Conservation (phyloP, 2,113 vertebrate genomes). For the Oryctolagus cuniculus region DNA sequence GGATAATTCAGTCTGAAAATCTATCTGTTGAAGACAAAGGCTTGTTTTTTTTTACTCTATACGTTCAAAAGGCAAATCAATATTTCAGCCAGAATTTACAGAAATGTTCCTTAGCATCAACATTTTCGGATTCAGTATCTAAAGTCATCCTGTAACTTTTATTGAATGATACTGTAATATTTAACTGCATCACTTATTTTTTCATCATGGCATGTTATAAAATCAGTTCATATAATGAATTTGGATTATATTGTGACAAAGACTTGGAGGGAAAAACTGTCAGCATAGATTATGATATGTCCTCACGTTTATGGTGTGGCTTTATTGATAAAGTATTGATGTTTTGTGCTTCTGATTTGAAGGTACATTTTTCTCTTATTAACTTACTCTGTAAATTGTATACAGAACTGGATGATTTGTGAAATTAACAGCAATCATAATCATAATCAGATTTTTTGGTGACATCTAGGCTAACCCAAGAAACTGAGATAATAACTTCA, state of each 20-base stretch:
- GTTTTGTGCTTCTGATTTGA: not conserved
- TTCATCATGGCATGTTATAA: not conserved
- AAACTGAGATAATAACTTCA: not conserved
- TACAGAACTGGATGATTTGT: constrained; percentile 21
- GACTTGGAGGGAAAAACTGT: not conserved
- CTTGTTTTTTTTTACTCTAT: not conserved
- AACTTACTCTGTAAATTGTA: not conserved
- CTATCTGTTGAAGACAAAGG: constrained; percentile 39
- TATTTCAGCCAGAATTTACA: constrained; percentile 43
- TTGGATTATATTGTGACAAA: not conserved
- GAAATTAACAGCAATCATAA: constrained; percentile 9
- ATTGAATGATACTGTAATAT: not conserved
- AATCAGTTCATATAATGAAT: constrained; percentile 36
- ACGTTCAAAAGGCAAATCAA: constrained; percentile 27
- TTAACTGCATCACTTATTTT: not conserved
- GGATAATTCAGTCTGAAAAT: constrained; percentile 48
- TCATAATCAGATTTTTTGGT: constrained; percentile 30
- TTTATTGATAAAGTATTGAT: constrained; percentile 39
- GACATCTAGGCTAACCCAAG: constrained; percentile 1
- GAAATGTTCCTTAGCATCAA: constrained; percentile 10
- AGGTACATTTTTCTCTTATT: not conserved
- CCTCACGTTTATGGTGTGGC: not conserved
- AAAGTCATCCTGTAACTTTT: constrained; percentile 14
- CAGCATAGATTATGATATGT: not conserved
- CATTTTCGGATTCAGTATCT: constrained; percentile 47